These are phyloP conservation scores for Coregonus clupeaformis DNA, from an alignment of 2,113 vertebrate genomes.

Conservation along the genomic window DNA sequence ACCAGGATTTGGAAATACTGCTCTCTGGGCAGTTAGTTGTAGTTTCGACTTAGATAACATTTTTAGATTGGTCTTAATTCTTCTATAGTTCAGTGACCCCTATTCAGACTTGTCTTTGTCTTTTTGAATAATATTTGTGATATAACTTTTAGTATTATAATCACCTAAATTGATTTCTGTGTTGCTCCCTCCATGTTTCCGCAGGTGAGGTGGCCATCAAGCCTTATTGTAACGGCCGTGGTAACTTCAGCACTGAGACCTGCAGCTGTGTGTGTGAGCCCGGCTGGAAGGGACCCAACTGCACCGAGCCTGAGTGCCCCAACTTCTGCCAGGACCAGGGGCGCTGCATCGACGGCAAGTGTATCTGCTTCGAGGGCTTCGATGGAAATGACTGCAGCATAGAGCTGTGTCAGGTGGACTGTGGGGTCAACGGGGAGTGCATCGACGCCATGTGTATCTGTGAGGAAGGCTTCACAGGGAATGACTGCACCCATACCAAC, in stretches of 20 bases:
- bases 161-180: neutral
- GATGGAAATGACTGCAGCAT: slow-evolving; percentile 80
- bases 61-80: neutral
- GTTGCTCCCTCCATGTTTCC: neutral
- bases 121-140: too few species aligned
- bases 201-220: slow-evolving; percentile 85
- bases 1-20: neutral
- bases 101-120: neutral
- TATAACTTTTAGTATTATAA: neutral
- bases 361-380: slow-evolving; percentile 90
- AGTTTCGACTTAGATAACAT: neutral
- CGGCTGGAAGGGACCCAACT: slow-evolving; percentile 85
- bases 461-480: slow-evolving; percentile 81
- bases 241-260: slow-evolving; percentile 86
- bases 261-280: slow-evolving; percentile 83
- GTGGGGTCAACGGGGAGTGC: slow-evolving; percentile 83
- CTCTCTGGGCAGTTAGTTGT: neutral
- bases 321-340: slow-evolving; percentile 94
- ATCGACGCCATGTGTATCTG: slow-evolving; percentile 84
- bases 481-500: slow-evolving; percentile 83
- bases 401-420: slow-evolving; percentile 84
- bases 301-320: slow-evolving; percentile 83
- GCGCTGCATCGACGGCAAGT: slow-evolving; percentile 84
- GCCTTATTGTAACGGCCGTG: slow-evolving; percentile 88
- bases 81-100: neutral